Conservation (phyloP, 1,140 invertebrate genomes). For the Nasonia vitripennis region DNA sequence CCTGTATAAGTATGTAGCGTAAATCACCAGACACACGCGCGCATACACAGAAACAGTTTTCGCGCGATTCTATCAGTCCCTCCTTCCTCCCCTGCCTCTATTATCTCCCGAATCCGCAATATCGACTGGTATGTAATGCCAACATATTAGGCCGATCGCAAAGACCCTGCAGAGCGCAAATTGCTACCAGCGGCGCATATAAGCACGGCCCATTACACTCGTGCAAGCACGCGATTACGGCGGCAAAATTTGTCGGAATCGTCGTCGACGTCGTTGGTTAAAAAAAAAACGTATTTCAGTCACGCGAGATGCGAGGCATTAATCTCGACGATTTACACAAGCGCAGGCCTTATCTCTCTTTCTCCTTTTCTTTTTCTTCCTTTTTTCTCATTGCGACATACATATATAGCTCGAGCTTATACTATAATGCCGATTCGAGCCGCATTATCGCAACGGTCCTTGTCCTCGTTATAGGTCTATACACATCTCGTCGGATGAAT, state of each 20-base stretch:
- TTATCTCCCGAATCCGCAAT: not conserved
- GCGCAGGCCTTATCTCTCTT: not conserved
- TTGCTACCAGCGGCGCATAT: not conserved
- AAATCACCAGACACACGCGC: not conserved
- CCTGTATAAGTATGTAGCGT: not conserved
- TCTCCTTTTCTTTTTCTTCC: constrained; percentile 1
- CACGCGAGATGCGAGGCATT: constrained; percentile 41
- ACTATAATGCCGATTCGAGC: not conserved
- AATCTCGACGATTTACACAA: constrained; percentile 1
- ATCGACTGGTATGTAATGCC: constrained; percentile 21
- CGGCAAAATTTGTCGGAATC: constrained; percentile 25
- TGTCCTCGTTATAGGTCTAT: not conserved
- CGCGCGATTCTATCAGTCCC: not conserved
- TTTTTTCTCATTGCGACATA: not conserved
- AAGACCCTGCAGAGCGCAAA: not conserved
- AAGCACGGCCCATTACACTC: constrained; percentile 3
- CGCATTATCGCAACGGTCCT: not conserved
- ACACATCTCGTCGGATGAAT: not conserved
- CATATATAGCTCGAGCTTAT: not conserved
- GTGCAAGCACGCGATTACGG: constrained; percentile 34
- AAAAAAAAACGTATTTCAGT: constrained; percentile 40
- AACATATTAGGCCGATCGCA: constrained; percentile 2
- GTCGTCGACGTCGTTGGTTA: not conserved
- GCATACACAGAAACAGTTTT: not conserved
- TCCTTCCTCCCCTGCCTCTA: not conserved